Evolutionary conservation across 2,797 vertebrate species (phyloP).

Genomic region (Acomys russatus): DNA sequence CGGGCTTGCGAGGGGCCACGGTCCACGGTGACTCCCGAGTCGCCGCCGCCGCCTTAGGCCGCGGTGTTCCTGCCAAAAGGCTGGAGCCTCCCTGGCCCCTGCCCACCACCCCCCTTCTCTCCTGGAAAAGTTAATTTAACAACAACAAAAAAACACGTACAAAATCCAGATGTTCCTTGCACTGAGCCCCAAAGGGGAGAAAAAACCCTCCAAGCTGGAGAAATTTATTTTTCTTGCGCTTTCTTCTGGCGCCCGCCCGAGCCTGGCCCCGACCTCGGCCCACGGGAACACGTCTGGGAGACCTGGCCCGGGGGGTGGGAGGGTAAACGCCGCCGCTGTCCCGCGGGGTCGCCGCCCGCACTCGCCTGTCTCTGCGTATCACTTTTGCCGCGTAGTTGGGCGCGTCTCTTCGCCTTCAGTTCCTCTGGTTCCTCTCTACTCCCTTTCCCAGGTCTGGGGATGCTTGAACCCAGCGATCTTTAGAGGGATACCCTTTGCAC

Average conservation of each 20-base stretch:
- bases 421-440: not conserved
- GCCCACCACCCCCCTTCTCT: conserved; percentile 64
- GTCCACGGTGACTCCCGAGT: conserved; percentile 57
- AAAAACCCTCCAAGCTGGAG: conserved; percentile 66
- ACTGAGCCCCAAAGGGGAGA: conserved; percentile 79
- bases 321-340: not conserved
- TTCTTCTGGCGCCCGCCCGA: conserved; percentile 63
- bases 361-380: not conserved
- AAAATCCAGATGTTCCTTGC: conserved; percentile 85
- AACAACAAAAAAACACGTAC: conserved; percentile 83
- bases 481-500: conserved; percentile 31
- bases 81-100: conserved; percentile 54
- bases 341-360: not conserved
- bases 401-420: not conserved
- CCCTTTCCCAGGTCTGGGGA: not conserved
- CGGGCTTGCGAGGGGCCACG: conserved; percentile 42
- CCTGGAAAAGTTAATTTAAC: conserved; percentile 82
- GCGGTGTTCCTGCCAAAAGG: conserved; percentile 57
- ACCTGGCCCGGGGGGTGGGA: conserved; percentile 27
- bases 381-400: not conserved
- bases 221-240: conserved; percentile 83
- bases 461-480: conserved; percentile 33
- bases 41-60: conserved; percentile 59
- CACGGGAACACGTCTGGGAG: conserved; percentile 58
- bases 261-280: conserved; percentile 20